Base-by-base conservation (phyloP, 2,113 vertebrate species). In the Tenebrosternarchus preto region DNA sequence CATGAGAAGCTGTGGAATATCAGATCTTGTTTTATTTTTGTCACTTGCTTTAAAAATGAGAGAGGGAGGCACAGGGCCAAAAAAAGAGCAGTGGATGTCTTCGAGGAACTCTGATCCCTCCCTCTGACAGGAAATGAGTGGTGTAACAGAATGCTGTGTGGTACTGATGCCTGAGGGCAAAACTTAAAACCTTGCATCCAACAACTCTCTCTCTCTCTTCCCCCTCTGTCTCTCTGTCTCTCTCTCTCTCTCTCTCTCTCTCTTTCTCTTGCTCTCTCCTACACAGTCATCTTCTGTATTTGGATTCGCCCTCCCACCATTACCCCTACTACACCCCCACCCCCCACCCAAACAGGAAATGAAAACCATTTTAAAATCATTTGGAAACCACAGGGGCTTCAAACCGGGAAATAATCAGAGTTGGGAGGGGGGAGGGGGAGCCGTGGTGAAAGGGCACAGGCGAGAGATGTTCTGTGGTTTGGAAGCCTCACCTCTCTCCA, bases 311-410 rank as follows among this genome's bases (percentile, higher is more conserved):
- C 43, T 33, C 70, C 55, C 50, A 61, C 76, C 64, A 60, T 80
- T 66, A 46, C 73, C 60, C 61, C 73, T 53, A 43, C 59, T 25
- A 57, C 16, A 33, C 76, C 79, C 63, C 43, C 24, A 56, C 73
- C 39, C 80, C 79, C 80, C 57, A 66, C 33, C 71, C 59, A 39
- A 66, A 75, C 83, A 84, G 86, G 86, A 87, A 87, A 86, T 84
- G 33, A 84, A 84, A 86, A 82, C 80, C 84, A 84, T 85, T 86
- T 84, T 81, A 70, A 84, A 86, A 87, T 84, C 74, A 88, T 87
- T 85, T 85, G 60, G 81, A 80, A 82, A 85, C 84, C 82, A 81
- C 82, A 81, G 72, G 78, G 78, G 82, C 69, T 84, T 84, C 64
- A 80, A 81, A 80, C 76, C 29, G 81, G 85, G 77, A 88, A 83